Conservation (phyloP, 2,113 vertebrate species). For the Phyllostomus hastatus region DNA sequence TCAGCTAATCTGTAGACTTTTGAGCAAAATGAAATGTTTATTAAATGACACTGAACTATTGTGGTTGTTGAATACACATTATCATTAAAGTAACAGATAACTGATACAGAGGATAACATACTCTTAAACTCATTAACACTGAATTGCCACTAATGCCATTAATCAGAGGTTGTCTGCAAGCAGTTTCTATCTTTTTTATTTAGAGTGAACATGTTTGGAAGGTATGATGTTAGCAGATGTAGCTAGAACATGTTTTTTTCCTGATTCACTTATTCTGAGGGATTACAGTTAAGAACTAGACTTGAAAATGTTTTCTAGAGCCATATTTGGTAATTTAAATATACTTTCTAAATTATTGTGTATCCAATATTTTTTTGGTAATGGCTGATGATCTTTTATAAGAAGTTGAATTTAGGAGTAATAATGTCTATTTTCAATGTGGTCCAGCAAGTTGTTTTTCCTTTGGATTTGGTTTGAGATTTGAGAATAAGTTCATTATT, state of each 20-base stretch:
- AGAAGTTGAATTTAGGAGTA: constrained; percentile 17
- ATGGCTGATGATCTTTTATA: constrained; percentile 20
- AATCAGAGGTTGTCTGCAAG: constrained; percentile 6
- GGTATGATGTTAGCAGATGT: not conserved
- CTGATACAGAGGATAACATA: not conserved
- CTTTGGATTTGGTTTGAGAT: constrained; percentile 42
- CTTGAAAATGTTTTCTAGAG: not conserved
- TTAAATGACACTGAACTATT: constrained; percentile 17
- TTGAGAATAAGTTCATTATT: constrained; percentile 25
- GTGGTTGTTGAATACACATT: not conserved
- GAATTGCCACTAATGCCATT: constrained; percentile 24
- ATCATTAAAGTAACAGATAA: constrained; percentile 17
- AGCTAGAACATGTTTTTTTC: not conserved
- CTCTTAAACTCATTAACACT: constrained; percentile 25
- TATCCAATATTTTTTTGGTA: not conserved
- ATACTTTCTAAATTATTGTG: constrained; percentile 2
- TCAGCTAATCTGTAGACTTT: constrained; percentile 21
- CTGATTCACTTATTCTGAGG: constrained; percentile 10
- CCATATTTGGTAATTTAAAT: constrained; percentile 28
- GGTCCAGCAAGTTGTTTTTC: not conserved
- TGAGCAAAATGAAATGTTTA: constrained; percentile 18
- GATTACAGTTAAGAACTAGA: constrained; percentile 41
- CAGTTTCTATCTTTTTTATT: constrained; percentile 33
- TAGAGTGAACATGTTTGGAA: not conserved
- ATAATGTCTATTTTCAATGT: constrained; percentile 24